Conservation (phyloP, 2,797 vertebrate species). For the Mionectes olivaceus region DNA sequence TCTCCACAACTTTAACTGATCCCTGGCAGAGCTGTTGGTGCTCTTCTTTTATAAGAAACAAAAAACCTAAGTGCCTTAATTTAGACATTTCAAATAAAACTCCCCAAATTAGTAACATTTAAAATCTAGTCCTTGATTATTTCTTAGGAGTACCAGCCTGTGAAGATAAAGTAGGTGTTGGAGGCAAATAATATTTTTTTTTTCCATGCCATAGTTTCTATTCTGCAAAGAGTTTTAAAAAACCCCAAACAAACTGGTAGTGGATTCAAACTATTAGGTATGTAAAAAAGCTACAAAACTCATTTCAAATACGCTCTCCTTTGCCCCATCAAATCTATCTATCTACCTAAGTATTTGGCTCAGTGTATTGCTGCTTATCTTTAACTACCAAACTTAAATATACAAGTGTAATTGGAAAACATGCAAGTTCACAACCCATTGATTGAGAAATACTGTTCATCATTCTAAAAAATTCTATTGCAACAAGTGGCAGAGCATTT, state of each 20-base stretch:
- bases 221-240: not conserved
- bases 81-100: not conserved
- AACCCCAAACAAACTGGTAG: not conserved
- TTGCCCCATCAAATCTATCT: not conserved
- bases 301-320: not conserved
- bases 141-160: not conserved
- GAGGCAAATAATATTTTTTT: not conserved
- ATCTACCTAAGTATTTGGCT: not conserved
- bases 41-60: not conserved
- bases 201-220: not conserved
- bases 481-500: not conserved
- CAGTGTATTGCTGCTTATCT: not conserved
- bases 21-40: not conserved
- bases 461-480: not conserved
- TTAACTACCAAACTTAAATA: conserved; percentile 2
- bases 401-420: conserved; percentile 17
- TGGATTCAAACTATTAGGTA: not conserved
- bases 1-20: not conserved
- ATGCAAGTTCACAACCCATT: not conserved
- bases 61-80: not conserved
- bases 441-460: conserved; percentile 28
- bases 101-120: not conserved
- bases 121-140: not conserved
- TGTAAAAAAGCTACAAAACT: not conserved
- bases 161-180: not conserved